Conservation (phyloP, 2,888 invertebrate species). For the Meloe dianella region DNA sequence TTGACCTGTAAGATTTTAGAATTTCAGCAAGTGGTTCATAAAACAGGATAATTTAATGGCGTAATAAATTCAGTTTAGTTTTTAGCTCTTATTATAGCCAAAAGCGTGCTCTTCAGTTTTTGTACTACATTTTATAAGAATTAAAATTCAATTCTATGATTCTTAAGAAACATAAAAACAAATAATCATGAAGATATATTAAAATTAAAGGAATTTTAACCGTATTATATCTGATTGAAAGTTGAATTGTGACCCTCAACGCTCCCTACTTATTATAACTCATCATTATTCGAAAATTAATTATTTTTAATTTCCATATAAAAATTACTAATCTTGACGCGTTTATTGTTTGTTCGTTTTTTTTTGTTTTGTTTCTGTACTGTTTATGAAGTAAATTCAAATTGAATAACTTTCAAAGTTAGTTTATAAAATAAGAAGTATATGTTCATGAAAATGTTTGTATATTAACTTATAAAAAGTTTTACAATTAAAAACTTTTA, state of each 20-base stretch:
- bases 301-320: too few species aligned
- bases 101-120: too few species aligned
- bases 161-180: too few species aligned
- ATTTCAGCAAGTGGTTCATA: background rate
- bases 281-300: background rate
- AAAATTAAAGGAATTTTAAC: too few species aligned
- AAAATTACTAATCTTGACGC: background rate
- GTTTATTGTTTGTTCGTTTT: background rate
- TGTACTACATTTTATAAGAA: too few species aligned
- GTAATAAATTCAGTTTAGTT: background rate
- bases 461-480: background rate
- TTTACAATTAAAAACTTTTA: slow-evolving; percentile 8
- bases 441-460: background rate
- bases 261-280: too few species aligned
- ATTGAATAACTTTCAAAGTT: background rate
- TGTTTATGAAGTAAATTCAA: background rate
- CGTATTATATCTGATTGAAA: too few species aligned
- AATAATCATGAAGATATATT: too few species aligned
- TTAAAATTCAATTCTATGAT: too few species aligned
- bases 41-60: background rate
- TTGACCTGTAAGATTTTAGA: background rate
- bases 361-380: background rate
- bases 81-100: too few species aligned
- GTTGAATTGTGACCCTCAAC: too few species aligned
- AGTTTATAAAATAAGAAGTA: background rate